Conservation (phyloP, 2,113 vertebrate species). For the Miniopterus natalensis region DNA sequence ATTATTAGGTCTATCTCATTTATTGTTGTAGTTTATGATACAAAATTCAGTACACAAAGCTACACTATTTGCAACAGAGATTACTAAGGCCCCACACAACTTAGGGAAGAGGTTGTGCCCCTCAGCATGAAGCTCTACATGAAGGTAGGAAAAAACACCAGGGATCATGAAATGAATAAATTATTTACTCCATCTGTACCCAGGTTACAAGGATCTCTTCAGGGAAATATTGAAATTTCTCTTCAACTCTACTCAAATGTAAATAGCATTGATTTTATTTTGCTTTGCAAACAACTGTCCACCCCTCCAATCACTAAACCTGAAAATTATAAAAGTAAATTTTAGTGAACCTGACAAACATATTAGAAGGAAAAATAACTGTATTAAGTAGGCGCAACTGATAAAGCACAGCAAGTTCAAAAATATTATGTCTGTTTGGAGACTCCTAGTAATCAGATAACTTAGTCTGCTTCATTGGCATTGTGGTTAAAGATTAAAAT, state of each 20-base stretch:
- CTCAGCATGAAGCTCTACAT: background rate
- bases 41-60: conserved; percentile 32
- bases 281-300: background rate
- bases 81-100: background rate
- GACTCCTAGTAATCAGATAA: conserved; percentile 66
- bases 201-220: background rate
- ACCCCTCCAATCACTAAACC: background rate
- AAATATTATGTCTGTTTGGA: conserved; percentile 58
- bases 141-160: background rate
- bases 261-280: conserved; percentile 13
- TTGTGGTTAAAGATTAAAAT: conserved; percentile 77
- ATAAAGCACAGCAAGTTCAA: background rate
- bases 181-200: background rate
- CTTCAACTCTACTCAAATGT: background rate
- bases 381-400: background rate
- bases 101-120: background rate
- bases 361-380: background rate
- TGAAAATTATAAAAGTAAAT: conserved; percentile 40
- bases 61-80: background rate
- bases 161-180: background rate
- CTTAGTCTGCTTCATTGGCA: conserved; percentile 56
- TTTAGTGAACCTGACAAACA: background rate
- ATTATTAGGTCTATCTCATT: background rate
- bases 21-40: conserved; percentile 37
- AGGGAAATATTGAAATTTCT: background rate